These are phyloP conservation scores for Epizoanthus illoricatus DNA, from an alignment of 92 coral and sea anemone species.

Conservation along the genomic window DNA sequence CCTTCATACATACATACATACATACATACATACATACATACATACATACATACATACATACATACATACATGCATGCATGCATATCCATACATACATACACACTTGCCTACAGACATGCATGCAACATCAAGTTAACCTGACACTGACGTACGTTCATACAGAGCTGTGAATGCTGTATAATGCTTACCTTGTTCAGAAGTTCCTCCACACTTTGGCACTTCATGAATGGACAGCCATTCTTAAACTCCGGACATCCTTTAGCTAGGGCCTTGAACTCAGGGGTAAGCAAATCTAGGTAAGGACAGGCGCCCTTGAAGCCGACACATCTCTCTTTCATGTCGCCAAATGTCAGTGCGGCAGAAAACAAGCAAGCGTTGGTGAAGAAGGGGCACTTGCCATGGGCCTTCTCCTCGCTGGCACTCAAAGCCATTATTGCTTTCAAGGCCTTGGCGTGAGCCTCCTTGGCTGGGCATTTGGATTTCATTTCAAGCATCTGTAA, in stretches of 20 bases:
- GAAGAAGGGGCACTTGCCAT: constrained; percentile 12
- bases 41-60: no score
- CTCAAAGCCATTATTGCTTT: no score
- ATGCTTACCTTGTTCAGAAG: no score
- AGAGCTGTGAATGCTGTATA: no score
- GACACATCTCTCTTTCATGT: neutral
- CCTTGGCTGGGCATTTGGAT: constrained; percentile 10
- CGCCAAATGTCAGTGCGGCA: constrained; percentile 13
- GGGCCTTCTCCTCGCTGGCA: neutral
- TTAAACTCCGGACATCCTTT: constrained; percentile 11
- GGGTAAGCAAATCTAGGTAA: neutral
- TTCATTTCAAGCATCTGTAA: constrained; percentile 15
- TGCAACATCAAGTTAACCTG: no score
- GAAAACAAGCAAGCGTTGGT: constrained; percentile 1
- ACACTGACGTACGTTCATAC: no score
- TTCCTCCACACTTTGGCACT: no score
- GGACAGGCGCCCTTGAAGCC: neutral
- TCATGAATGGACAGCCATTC: neutral
- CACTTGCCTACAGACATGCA: no score
- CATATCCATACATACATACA: no score
- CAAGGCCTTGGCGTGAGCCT: neutral
- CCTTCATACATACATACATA: no score
- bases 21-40: no score
- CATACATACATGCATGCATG: no score
- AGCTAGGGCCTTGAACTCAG: neutral